phyloP scores from a whole-genome alignment of 2,113 vertebrate species.

The Melanerpes aurifrons region DNA sequence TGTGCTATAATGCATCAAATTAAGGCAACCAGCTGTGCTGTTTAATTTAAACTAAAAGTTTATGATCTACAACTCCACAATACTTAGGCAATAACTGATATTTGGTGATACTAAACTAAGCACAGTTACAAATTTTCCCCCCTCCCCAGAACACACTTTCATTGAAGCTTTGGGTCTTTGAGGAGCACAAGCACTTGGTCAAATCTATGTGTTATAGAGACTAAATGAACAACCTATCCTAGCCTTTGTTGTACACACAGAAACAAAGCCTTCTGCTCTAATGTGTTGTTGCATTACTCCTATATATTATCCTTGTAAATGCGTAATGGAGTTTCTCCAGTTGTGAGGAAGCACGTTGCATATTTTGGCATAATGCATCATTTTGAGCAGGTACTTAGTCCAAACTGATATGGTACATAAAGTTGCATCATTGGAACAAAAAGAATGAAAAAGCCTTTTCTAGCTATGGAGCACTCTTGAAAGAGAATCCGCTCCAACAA shows the following conservation, averaged over 20 bases:
- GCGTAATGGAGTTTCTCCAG: slow-evolving; percentile 29
- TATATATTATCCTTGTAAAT: slow-evolving; percentile 44
- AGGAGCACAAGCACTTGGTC: slow-evolving; percentile 21
- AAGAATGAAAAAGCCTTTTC: not conserved
- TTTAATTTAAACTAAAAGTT: slow-evolving; percentile 80
- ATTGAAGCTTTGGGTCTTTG: slow-evolving; percentile 49
- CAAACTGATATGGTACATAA: not conserved
- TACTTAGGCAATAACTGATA: slow-evolving; percentile 70
- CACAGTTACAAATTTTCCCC: slow-evolving; percentile 23
- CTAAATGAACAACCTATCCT: slow-evolving; percentile 35
- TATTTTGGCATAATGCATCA: too few relatives aligned
- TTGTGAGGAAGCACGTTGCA: not conserved
- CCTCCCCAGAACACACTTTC: not conserved
- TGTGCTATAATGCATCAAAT: slow-evolving; percentile 78
- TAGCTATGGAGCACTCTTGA: not conserved
- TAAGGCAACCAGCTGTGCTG: slow-evolving; percentile 81
- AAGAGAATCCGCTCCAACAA: not conserved
- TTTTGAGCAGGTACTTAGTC: not conserved
- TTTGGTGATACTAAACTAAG: slow-evolving; percentile 54
- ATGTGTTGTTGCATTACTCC: not conserved
- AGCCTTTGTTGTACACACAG: slow-evolving; percentile 36
- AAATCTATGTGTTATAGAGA: slow-evolving; percentile 15
- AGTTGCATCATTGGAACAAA: not conserved
- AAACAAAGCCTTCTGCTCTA: slow-evolving; percentile 52
- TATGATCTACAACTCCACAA: slow-evolving; percentile 77